Base-by-base conservation (phyloP, 2,113 vertebrate genomes). In the Hassar affinis region DNA sequence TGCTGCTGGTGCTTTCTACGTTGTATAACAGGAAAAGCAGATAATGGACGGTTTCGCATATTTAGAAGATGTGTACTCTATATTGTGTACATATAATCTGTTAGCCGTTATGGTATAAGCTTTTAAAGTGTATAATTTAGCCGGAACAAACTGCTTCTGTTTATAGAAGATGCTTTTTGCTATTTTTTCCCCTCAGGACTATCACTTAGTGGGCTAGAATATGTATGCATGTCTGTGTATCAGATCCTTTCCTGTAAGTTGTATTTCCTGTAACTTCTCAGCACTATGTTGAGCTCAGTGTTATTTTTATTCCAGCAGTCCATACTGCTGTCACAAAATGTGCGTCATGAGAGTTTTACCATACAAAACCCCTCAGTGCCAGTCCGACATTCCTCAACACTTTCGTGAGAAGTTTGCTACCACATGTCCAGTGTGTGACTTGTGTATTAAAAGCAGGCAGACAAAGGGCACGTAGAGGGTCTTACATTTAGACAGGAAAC, bases 191-290 rank as follows among this genome's bases (percentile, higher is more conserved):
- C 52, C 18, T 25, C 18, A 76, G 18, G 80, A 82, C 38, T 61
- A 82, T 75, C 80, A 82, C 69, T 82, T 75, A 74, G 68, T 82
- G 69, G 68, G n/a, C 42, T 49, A 49, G 49, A 69, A 42, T 52
- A 15, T 35, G 74, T 54, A 27, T 22, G 49, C 33, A 22, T 54
- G 27, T 72, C 30, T 72, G 51, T 57, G 54, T 82, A 69, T 62
- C 18, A 82, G 33, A 30, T 33, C 22, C 12, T 62, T 62, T 45
- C 17, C 12, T 38, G 7, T 8, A 69, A 57, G 80, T 27, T 69
- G 49, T 11, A 52, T 81, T 49, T 66, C 72, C 38, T 42, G 38
- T 42, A 42, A 42, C 38, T 42, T 42, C 6, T 42, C 38, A 3
- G 38, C 6, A 3, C 6, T 42, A 2, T 42, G 38, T 6, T 42